Base-by-base conservation (phyloP, 2,888 invertebrate species). In the Asteroscopus sphinx region DNA sequence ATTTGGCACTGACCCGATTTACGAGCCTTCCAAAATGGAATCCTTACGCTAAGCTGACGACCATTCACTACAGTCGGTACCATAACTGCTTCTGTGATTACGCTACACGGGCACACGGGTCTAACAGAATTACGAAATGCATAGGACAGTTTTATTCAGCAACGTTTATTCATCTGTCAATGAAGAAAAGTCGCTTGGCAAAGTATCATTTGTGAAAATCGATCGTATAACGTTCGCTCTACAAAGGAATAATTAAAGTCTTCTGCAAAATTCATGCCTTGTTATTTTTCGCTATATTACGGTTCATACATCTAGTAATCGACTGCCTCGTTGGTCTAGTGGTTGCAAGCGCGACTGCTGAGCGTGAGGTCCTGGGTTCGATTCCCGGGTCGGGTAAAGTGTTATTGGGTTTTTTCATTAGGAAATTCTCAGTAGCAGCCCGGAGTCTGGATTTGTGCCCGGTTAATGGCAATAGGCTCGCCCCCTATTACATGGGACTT, bases 1-100 rank as follows among this genome's bases (percentile, higher is more conserved):
- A 79, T 80, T 75, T 49, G 60, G 54, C 53, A 57, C 49, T 55
- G 72, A 53, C 56, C 45, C 73, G 64, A 79, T 77, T 80, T 79
- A 79, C 61, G 73, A 73, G 69, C 51, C 61, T 61, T 62, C 56
- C 58, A 53, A 63, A 68, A 69, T 56, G 35, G 36, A 55, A 57
- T 60, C 52, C 55, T 66, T 60, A 60, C 52, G 48, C 51, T 60
- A 55, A 70, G 52, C 62, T 46, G 54, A 55, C 53, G 54, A 55
- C 42, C 41, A 57, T 72, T 53, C 46, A 52, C 51, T 37, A 47
- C 51, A 59, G 33, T 54, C 51, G 30, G 32, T 47, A 26, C 47
- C 49, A 45, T 48, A 56, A 60, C 40, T 55, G 46, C 17, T 36
- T n/a, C n/a, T 44, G 30, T 61, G 36, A 54, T 39, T 57, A 39